Evolutionary conservation across 2,888 invertebrate genomes (phyloP).

Genomic region (Matsumyia berberina): DNA sequence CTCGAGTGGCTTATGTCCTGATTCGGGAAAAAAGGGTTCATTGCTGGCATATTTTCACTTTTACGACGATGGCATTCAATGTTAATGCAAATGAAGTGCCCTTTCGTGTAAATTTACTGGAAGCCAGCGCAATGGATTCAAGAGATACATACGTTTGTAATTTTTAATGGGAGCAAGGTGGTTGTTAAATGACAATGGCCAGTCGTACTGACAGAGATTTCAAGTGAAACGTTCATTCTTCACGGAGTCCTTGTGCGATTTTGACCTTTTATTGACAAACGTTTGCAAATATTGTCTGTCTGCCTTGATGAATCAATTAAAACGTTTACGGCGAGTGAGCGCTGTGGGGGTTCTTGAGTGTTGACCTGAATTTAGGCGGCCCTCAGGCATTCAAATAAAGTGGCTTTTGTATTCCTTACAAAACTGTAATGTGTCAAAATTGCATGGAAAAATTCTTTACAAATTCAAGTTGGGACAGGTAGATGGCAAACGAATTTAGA

Average conservation of each 20-base stretch:
- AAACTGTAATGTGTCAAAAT: no score
- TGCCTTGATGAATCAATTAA: not conserved
- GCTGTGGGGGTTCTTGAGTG: not conserved
- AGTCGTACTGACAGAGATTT: not conserved
- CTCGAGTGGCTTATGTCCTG: conserved; percentile 55
- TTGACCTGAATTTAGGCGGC: not conserved
- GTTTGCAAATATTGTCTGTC: conserved; percentile 7
- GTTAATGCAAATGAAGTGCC: conserved; percentile 66
- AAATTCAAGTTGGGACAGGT: no score
- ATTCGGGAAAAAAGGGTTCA: conserved; percentile 22
- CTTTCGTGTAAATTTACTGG: conserved; percentile 63
- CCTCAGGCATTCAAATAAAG: no score
- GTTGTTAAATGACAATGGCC: conserved; percentile 2
- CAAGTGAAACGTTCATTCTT: conserved; percentile 2
- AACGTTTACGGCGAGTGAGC: not conserved
- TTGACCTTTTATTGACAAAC: conserved; percentile 9
- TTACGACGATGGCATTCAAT: conserved; percentile 32
- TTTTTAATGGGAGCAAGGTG: conserved; percentile 3
- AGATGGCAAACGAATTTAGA: no score
- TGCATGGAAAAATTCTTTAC: no score
- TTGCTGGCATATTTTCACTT: conserved; percentile 37
- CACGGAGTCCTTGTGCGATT: not conserved
- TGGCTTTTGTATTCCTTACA: no score
- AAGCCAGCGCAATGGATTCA: conserved; percentile 37
- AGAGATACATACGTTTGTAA: conserved; percentile 21